Evolutionary conservation across 2,797 vertebrate genomes (phyloP), one percentile per base, ranked within the genome.

Genomic region (Tapirus indicus): DNA sequence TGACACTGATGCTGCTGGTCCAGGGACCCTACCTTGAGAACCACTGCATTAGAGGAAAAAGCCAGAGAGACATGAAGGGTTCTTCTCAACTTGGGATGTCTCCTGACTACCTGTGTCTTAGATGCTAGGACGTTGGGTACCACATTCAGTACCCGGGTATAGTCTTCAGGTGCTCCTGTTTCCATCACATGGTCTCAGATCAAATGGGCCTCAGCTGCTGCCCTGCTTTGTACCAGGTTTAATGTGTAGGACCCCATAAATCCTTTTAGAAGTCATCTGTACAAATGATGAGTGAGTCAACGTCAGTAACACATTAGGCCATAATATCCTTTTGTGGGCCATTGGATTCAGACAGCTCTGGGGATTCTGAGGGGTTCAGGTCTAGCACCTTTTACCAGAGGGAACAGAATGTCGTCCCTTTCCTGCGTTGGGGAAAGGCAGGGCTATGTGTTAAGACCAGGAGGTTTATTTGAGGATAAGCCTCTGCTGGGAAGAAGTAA

Each of bases 401-500:
- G 20, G 58, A 94, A 23, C 7, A 38, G 68, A 80, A 60, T 1
- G 0, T 0, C 0, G 58, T 20, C 77, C 54, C 82, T 62, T 56
- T 78, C n/a, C 77, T 66, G 47, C 27, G 1, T 0, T 49, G 41
- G 62, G 58, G 77, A 94, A 83, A 86, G 93, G 72, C 84, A 85
- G 60, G 77, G n/a, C 77, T 44, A 0, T 62, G 49, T 62, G 41
- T 89, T 87, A 66, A 80, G 85, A 68, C 64, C 74, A 62, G 20
- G 21, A 79, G 44, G 97, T 94, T 97, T 95, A 93, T 95, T 66
- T 86, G 69, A 97, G 97, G 97, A 97, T 75, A 93, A 38, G 29
- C 29, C 69, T 98, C 13, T 38, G 23, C 83, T 72, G 54, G 96
- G 89, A 95, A 96, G 91, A 96, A 96, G 68, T 77, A 92, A 96